A percentile compares a stretch with the other conserved stretches of the same genome.
Evolutionary conservation across 2,113 vertebrate genomes (phyloP).

Genomic region (Hipposideros armiger): DNA sequence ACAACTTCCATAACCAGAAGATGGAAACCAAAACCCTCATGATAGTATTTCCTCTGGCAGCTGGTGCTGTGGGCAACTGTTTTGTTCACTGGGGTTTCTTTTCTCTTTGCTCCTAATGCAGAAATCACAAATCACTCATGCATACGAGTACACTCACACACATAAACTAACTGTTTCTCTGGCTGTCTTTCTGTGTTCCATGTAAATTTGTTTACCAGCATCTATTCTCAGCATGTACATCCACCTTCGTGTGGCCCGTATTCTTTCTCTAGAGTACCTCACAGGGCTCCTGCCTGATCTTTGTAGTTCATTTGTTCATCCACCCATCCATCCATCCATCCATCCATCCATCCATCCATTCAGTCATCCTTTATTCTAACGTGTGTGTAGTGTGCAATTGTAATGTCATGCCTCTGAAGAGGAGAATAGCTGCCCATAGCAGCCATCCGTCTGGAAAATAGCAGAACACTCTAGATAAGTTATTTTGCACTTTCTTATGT

Average conservation of each 20-base stretch:
- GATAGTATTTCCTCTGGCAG: slow-evolving; percentile 83
- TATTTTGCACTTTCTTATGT: slow-evolving; percentile 96
- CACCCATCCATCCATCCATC: background rate
- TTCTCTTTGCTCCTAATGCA: slow-evolving; percentile 81
- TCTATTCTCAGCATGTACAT: slow-evolving; percentile 69
- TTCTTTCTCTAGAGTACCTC: slow-evolving; percentile 86
- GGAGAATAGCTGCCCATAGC: slow-evolving; percentile 85
- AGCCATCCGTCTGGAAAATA: slow-evolving; percentile 85
- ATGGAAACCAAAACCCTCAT: slow-evolving; percentile 74
- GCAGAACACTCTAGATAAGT: slow-evolving; percentile 92
- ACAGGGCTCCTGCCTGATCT: slow-evolving; percentile 84
- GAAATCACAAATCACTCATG: slow-evolving; percentile 74
- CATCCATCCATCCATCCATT: background rate
- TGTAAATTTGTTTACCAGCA: slow-evolving; percentile 79
- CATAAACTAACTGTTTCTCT: slow-evolving; percentile 5
- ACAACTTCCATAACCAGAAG: slow-evolving; percentile 74
- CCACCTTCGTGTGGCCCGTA: slow-evolving; percentile 75
- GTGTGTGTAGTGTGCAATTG: slow-evolving; percentile 89
- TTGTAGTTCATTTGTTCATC: slow-evolving; percentile 74
- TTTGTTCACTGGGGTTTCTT: slow-evolving; percentile 74
- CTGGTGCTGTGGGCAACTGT: slow-evolving; percentile 90
- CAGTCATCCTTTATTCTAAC: slow-evolving; percentile 28
- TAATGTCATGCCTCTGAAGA: slow-evolving; percentile 87
- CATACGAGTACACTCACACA: slow-evolving; percentile 49
- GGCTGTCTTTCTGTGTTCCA: slow-evolving; percentile 77